Conservation (phyloP, 2,797 vertebrate species). For the Argyrosomus regius region DNA sequence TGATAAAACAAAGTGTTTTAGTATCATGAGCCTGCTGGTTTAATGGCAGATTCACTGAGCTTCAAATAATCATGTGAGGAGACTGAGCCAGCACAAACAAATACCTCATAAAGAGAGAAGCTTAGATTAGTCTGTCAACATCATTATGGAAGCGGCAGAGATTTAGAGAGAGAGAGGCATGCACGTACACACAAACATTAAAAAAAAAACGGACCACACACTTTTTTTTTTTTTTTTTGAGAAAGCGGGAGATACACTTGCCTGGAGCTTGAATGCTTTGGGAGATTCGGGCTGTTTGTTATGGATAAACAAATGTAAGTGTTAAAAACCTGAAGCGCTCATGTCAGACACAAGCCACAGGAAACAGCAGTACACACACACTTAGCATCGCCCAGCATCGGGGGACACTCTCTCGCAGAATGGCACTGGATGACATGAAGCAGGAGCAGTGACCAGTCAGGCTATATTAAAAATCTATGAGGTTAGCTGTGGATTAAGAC, state of each 20-base stretch:
- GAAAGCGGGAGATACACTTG: conserved; percentile 87
- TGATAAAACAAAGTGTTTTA: conserved; percentile 57
- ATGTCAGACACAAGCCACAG: conserved; percentile 73
- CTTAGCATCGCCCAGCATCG: neutral
- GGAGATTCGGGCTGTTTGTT: conserved; percentile 94
- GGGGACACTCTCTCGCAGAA: conserved; percentile 20
- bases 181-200: conserved; percentile 59
- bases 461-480: conserved; percentile 2
- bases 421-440: conserved; percentile 32
- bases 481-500: conserved; percentile 38
- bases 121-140: conserved; percentile 56
- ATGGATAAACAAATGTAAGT: conserved; percentile 92
- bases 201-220: conserved; percentile 38
- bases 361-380: conserved; percentile 36
- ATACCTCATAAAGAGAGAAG: conserved; percentile 62
- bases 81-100: conserved; percentile 72
- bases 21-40: conserved; percentile 46
- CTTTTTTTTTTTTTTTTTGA: conserved; percentile 20
- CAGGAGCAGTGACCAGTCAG: conserved; percentile 35
- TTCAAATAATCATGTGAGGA: conserved; percentile 51
- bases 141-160: conserved; percentile 49
- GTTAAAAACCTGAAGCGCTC: conserved; percentile 85
- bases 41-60: conserved; percentile 56
- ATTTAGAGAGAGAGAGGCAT: conserved; percentile 59
- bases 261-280: conserved; percentile 94